A percentile compares a stretch with the other conserved stretches of the same genome.
These are phyloP conservation scores for Leucoraja erinaceus DNA, from an alignment of 2,113 vertebrate genomes.

Conservation along the genomic window DNA sequence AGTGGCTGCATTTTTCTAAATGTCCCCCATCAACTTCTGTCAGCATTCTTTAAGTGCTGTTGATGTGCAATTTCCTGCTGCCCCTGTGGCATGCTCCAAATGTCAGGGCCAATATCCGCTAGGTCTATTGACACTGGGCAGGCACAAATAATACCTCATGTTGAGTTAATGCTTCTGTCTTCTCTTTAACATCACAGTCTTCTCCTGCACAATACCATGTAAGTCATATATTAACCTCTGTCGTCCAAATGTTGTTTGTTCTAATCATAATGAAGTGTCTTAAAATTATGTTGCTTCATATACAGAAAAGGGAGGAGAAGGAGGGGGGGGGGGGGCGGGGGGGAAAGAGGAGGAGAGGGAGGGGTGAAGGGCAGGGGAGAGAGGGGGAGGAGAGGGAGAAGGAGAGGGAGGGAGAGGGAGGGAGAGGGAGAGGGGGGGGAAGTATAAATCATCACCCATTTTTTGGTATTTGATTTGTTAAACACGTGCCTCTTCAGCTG, in stretches of 20 bases:
- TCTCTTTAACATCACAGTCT: background rate
- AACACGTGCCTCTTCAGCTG: no score
- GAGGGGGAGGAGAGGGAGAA: no score
- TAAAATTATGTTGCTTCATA: background rate
- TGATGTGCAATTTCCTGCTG: constrained; percentile 10
- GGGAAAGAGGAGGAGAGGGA: no score
- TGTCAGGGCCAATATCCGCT: background rate
- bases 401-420: no score
- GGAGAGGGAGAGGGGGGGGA: no score
- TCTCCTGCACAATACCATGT: background rate
- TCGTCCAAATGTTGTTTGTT: background rate
- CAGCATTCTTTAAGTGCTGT: background rate
- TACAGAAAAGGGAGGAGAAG: background rate
- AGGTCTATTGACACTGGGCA: background rate
- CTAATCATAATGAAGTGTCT: background rate
- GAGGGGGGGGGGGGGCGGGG: no score
- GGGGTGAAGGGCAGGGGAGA: no score
- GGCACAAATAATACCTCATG: background rate
- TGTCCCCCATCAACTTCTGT: background rate
- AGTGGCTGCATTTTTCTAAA: background rate
- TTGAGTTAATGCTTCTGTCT: constrained; percentile 1
- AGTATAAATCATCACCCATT: no score
- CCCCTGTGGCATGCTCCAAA: background rate
- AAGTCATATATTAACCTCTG: background rate
- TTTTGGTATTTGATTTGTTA: no score